These are phyloP conservation scores for Patella caerulea DNA, from an alignment of 2,888 invertebrate species.

Conservation along the genomic window DNA sequence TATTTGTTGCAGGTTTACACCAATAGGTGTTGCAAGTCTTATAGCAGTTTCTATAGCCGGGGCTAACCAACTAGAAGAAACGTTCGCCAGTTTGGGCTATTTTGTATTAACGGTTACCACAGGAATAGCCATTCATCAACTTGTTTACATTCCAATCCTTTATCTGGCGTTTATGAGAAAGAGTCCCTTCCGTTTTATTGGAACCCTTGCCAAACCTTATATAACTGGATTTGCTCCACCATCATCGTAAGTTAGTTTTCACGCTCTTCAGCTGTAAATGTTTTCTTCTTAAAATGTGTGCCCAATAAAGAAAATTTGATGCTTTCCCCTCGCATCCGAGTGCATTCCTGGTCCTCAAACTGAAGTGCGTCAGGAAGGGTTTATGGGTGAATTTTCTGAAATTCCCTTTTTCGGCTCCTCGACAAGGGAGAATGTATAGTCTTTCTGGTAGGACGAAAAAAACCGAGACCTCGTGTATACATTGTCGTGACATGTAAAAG, in stretches of 20 bases:
- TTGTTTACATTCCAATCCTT: slow-evolving; percentile 29
- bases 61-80: slow-evolving; percentile 25
- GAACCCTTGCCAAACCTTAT: slow-evolving; percentile 25
- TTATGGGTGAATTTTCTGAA: too few relatives aligned
- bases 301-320: too few relatives aligned
- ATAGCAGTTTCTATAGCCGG: slow-evolving; percentile 34
- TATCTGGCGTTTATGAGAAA: slow-evolving; percentile 25
- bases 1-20: slow-evolving; percentile 34
- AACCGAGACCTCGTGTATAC: too few relatives aligned
- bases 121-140: slow-evolving; percentile 31
- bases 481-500: too few relatives aligned
- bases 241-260: slow-evolving; percentile 32
- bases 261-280: too few relatives aligned
- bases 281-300: too few relatives aligned
- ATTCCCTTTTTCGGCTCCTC: too few relatives aligned
- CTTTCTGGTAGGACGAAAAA: too few relatives aligned
- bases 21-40: slow-evolving; percentile 39
- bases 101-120: slow-evolving; percentile 36
- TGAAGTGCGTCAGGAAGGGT: too few relatives aligned
- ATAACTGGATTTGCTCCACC: slow-evolving; percentile 38
- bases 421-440: too few relatives aligned
- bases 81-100: slow-evolving; percentile 35
- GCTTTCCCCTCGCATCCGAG: too few relatives aligned
- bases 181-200: slow-evolving; percentile 32
- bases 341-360: too few relatives aligned